Base-by-base conservation (phyloP, 2,888 invertebrate species). In the Mesorhabditis spiculigera region DNA sequence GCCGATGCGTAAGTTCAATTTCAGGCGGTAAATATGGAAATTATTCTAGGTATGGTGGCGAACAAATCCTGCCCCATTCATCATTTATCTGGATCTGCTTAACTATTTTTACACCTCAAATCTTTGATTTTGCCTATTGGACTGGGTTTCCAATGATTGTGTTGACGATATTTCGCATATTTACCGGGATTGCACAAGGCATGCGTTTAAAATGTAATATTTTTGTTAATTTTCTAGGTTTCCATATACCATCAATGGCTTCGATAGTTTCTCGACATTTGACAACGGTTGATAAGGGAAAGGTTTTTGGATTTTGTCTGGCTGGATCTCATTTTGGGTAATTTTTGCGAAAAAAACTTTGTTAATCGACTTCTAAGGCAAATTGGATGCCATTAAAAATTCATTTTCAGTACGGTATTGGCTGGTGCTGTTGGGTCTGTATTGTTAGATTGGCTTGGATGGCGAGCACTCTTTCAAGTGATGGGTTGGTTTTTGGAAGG, bases 221-320 rank as follows among this genome's bases (percentile, higher is more conserved):
- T 45, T 61, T 50, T 50, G 58, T 13, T 13, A 50, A 50, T 50
- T 45, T 71, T 69, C 45, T 80, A 88, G 90, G 90, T 68, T 89
- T 91, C 64, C 91, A 91, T 86, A 91, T 90, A 86, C 91, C 91
- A 67, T 90, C 90, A 79, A 89, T 91, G 89, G 91, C 91, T 68
- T 91, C 91, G 82, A 86, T 91, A 68, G 90, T 91, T 65, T 90
- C 91, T 78, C 89, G 90, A 86, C 90, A 90, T 85, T 88, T 91
- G 68, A 88, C 89, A 61, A 89, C 90, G 76, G 88, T 88, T 71
- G 91, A 91, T 81, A 88, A 91, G 75, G 90, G 91, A 63, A 90
- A 90, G 65, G 91, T 91, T 74, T 91, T 91, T 86, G 90, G 91
- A 72, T 86, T 91, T 75, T 88, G 91, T 69, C 90, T 90, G 44